Conservation (phyloP, 2,113 vertebrate species). For the Datnioides undecimradiatus region DNA sequence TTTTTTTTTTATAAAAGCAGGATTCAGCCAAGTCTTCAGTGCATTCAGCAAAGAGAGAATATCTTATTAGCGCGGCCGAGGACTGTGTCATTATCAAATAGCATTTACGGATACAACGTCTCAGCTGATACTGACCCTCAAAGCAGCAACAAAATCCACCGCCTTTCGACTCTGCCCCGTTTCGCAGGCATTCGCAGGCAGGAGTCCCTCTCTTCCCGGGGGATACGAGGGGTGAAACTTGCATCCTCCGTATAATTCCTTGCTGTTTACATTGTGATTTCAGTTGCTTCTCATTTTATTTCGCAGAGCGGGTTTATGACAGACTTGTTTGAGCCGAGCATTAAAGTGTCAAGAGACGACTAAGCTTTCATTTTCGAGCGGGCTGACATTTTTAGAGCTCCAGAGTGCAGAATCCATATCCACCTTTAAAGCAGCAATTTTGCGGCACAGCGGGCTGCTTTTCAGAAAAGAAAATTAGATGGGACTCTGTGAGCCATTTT, state of each 20-base stretch:
- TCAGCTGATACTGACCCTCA: not conserved
- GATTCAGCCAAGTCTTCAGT: not conserved
- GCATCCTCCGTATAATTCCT: constrained; percentile 15
- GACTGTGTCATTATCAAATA: no score
- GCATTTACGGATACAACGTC: not conserved
- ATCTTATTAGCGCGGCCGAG: no score
- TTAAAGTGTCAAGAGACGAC: constrained; percentile 53
- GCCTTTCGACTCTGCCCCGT: not conserved
- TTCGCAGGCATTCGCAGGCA: no score
- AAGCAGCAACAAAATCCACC: not conserved
- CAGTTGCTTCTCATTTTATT: constrained; percentile 27
- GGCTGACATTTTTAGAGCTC: constrained; percentile 30
- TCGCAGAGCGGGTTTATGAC: constrained; percentile 19
- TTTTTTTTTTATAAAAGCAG: no score
- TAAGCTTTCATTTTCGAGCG: constrained; percentile 15
- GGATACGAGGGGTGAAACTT: not conserved
- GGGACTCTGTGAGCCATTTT: not conserved
- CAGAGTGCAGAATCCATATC: constrained; percentile 14
- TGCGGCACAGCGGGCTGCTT: constrained; percentile 11
- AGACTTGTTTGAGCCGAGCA: constrained; percentile 24
- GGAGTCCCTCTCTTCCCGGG: not conserved
- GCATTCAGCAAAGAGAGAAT: no score
- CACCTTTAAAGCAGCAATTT: constrained; percentile 30
- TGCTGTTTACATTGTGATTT: constrained; percentile 47
- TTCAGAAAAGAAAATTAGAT: constrained; percentile 16